Evolutionary conservation across 2,797 vertebrate genomes (phyloP).

Genomic region (Gymnothorax reevesii): DNA sequence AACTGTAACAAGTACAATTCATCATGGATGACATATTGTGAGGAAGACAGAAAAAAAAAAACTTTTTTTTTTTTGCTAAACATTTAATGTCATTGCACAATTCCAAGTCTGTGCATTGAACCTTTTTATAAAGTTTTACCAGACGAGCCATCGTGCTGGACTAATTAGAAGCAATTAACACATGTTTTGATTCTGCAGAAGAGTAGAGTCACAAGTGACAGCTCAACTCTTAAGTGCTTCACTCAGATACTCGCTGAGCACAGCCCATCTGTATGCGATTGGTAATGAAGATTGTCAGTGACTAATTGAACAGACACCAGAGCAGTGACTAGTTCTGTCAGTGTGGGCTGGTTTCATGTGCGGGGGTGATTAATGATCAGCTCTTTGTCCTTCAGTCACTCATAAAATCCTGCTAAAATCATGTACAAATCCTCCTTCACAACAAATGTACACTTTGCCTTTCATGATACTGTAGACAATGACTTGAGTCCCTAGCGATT

Average conservation of each 20-base stretch:
- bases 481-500: not conserved
- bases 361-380: not conserved
- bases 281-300: constrained; percentile 17
- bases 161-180: constrained; percentile 10
- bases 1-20: not conserved
- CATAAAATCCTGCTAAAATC: not conserved
- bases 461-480: not conserved
- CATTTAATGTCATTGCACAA: not conserved
- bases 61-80: not conserved
- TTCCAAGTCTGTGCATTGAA: not conserved
- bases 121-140: not conserved
- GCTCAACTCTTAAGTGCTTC: constrained; percentile 12
- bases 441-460: not conserved
- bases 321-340: constrained; percentile 1
- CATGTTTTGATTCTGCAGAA: not conserved
- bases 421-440: constrained; percentile 9
- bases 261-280: constrained; percentile 10
- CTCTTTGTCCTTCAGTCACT: constrained; percentile 10
- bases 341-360: constrained; percentile 16
- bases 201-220: not conserved
- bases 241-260: not conserved
- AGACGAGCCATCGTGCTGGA: not conserved
- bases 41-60: not conserved
- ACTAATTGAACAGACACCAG: constrained; percentile 9
- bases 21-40: not conserved